A percentile compares a stretch with the other conserved stretches of the same genome.
phyloP scores from a whole-genome alignment of 2,888 invertebrate genomes.

The Azorinus chamasolen region DNA sequence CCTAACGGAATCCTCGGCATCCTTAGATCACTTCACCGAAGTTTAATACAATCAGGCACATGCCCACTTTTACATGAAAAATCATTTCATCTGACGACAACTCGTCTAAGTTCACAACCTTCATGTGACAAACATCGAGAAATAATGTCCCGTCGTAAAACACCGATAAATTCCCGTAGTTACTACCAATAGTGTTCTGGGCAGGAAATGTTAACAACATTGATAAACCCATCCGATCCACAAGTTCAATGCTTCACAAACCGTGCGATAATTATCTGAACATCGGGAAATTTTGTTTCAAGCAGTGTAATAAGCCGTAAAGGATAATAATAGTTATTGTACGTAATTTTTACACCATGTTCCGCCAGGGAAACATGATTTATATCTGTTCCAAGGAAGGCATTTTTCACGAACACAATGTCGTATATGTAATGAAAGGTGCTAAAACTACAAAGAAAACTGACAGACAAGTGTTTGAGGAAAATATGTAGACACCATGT shows the following conservation, averaged over 20 bases:
- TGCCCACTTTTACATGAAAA: conserved; percentile 29
- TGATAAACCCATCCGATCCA: conserved; percentile 37
- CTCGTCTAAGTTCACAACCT: conserved; percentile 43
- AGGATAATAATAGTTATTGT: conserved; percentile 17
- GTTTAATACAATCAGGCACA: conserved; percentile 35
- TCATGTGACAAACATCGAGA: conserved; percentile 48
- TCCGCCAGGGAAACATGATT: conserved; percentile 22
- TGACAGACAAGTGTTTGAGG: conserved; percentile 1
- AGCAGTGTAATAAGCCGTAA: conserved; percentile 1
- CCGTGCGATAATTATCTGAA: conserved; percentile 40
- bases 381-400: conserved; percentile 39
- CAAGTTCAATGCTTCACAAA: conserved; percentile 39
- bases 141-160: conserved; percentile 50
- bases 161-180: conserved; percentile 49
- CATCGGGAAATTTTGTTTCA: conserved; percentile 12
- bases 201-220: conserved; percentile 61
- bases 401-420: conserved; percentile 32
- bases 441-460: neutral
- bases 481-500: too few relatives aligned
- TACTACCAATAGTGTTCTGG: conserved; percentile 38
- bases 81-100: conserved; percentile 45
- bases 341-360: conserved; percentile 38
- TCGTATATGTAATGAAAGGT: conserved; percentile 8
- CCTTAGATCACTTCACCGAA: too few relatives aligned
- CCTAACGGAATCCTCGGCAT: too few relatives aligned